Evolutionary conservation across 2,113 vertebrate genomes (phyloP), one percentile per base, ranked within the genome.

Genomic region (Canis aureus): DNA sequence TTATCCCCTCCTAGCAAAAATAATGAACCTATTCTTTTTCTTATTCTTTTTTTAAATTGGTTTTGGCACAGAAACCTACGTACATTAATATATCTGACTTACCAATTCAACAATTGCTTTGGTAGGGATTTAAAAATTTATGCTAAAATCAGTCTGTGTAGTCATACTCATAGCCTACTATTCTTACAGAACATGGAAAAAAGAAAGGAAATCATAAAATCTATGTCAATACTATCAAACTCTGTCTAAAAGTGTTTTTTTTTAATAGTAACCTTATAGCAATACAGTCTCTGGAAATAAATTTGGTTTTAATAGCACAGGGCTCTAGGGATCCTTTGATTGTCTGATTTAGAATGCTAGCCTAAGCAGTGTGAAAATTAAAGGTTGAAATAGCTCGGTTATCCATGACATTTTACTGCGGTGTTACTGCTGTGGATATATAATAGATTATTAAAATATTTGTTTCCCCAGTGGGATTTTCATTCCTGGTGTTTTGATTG

Each of bases 381-480:
- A 97, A 97, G 57, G 29, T 71, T 96, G 80, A 97, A 92, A 94
- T 86, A 67, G 27, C 49, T 95, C 5, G 11, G 74, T 91, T 97
- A 94, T 86, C 74, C 71, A 64, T 97, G 92, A 94, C 96, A 95
- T 97, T 97, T 97, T 67, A 93, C 92, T 92, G 73, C 66, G 85
- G 49, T 76, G 38, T 84, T 96, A 96, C 83, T 94, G 66, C 93
- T 82, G 35, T 79, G 64, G 49, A 64, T 95, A 69, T 76, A 67
- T 89, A 95, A 95, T 90, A 96, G 91, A 97, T 98, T 96, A 97
- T 94, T 98, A 97, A 97, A 98, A 93, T 96, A 93, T 97, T 96
- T 96, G 94, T 74, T 97, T 97, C 35, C 84, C 94, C 90, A 91
- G 89, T 94, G 90, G 87, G 60, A 96, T 94, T 97, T 97, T 89